These are phyloP conservation scores for Ennomos fuscantarius DNA, from an alignment of 2,888 invertebrate genomes.

Conservation along the genomic window DNA sequence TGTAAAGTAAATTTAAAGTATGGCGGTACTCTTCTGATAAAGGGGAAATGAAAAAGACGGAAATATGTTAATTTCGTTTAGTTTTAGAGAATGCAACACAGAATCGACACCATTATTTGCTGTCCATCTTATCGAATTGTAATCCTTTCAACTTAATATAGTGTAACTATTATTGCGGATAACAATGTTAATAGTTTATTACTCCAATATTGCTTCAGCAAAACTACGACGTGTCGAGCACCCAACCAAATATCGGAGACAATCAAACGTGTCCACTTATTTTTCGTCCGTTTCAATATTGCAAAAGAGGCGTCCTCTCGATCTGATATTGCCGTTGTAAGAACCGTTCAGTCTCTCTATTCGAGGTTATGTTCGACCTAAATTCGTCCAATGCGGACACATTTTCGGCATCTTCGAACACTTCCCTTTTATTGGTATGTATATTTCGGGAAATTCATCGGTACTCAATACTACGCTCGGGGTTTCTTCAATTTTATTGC, in stretches of 20 bases:
- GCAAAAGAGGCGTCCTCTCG: conserved; percentile 58
- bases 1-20: too few relatives aligned
- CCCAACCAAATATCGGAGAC: conserved; percentile 23
- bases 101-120: too few relatives aligned
- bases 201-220: not conserved
- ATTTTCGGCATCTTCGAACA: conserved; percentile 68
- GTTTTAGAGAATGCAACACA: too few relatives aligned
- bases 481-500: conserved; percentile 57
- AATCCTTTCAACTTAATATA: too few relatives aligned
- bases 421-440: conserved; percentile 72
- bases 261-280: conserved; percentile 37
- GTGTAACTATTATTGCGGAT: too few relatives aligned
- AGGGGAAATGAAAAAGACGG: too few relatives aligned
- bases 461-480: conserved; percentile 41
- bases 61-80: too few relatives aligned
- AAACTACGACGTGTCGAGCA: conserved; percentile 14
- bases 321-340: conserved; percentile 69
- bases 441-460: conserved; percentile 68
- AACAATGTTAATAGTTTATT: too few relatives aligned
- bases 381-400: conserved; percentile 75
- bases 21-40: too few relatives aligned
- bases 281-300: conserved; percentile 57
- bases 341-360: conserved; percentile 68
- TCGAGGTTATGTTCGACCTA: conserved; percentile 71
- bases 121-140: too few relatives aligned